Evolutionary conservation across 23 tunicate species (phyloP).

Genomic region (Ciona savignyi): DNA sequence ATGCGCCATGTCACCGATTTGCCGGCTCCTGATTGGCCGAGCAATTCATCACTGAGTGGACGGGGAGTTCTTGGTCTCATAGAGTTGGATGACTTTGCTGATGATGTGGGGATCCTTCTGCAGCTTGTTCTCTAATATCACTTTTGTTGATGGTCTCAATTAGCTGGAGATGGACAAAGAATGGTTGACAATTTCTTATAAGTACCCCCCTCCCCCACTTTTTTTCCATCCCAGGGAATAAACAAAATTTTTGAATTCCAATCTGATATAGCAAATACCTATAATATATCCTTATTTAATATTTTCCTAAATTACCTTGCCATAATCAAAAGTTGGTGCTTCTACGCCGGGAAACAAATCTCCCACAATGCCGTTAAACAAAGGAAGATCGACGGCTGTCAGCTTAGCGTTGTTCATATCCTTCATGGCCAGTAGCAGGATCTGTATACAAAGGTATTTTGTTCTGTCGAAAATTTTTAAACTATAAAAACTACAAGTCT

Average conservation of each 20-base stretch:
- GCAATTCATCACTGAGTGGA: constrained; percentile 92
- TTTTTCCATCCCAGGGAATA: too few species aligned
- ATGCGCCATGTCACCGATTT: constrained; percentile 91
- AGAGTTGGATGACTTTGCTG: constrained; percentile 86
- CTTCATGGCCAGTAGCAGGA: constrained; percentile 90
- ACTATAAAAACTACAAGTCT: too few species aligned
- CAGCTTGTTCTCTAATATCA: constrained; percentile 33
- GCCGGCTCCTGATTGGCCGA: constrained; percentile 82
- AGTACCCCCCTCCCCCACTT: too few species aligned
- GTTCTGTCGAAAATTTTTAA: too few species aligned
- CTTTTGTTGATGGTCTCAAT: constrained; percentile 60
- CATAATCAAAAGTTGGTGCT: constrained; percentile 82
- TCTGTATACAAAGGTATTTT: constrained; percentile 11
- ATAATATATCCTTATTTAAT: too few species aligned
- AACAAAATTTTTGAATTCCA: too few species aligned
- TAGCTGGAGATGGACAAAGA: constrained; percentile 27
- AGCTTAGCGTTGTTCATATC: constrained; percentile 98
- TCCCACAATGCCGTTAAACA: constrained; percentile 85
- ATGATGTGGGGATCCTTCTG: constrained; percentile 56
- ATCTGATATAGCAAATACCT: too few species aligned
- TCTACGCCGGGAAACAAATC: constrained; percentile 97
- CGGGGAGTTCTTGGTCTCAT: constrained; percentile 99
- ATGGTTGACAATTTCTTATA: neutral
- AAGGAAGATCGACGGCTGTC: constrained; percentile 83
- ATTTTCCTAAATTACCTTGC: too few species aligned